phyloP scores from a whole-genome alignment of 2,888 invertebrate species.

The Eutolmus rufibarbis region DNA sequence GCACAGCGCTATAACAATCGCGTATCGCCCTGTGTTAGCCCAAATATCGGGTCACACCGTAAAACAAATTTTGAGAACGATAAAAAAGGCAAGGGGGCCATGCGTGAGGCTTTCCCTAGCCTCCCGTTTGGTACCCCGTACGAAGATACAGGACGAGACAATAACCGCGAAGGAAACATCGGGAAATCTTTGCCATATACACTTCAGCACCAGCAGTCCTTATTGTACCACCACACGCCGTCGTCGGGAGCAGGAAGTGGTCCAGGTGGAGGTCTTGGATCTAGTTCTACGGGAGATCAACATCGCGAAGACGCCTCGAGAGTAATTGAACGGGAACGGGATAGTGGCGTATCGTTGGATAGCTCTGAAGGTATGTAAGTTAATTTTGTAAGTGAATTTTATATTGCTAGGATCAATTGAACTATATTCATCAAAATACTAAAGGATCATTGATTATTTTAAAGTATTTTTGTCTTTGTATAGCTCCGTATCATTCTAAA shows the following conservation, averaged over 20 bases:
- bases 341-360: conserved; percentile 48
- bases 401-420: neutral
- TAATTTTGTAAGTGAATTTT: neutral
- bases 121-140: conserved; percentile 52
- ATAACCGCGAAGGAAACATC: conserved; percentile 46
- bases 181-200: conserved; percentile 42
- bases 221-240: neutral
- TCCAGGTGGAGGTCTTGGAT: neutral
- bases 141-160: conserved; percentile 48
- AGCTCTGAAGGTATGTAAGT: conserved; percentile 47
- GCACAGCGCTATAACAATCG: conserved; percentile 41
- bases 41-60: conserved; percentile 47
- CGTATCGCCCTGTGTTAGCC: conserved; percentile 44
- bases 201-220: conserved; percentile 33
- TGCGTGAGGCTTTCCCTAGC: conserved; percentile 52
- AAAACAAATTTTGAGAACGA: conserved; percentile 48
- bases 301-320: conserved; percentile 44
- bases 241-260: conserved; percentile 1
- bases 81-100: conserved; percentile 49
- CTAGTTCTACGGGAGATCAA: conserved; percentile 1
- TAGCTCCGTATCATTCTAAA: too few relatives aligned
- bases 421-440: neutral
- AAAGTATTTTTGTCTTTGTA: too few relatives aligned
- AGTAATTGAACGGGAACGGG: conserved; percentile 49
- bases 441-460: neutral